Base-by-base conservation (phyloP, 2,888 invertebrate genomes). In the Psylliodes chrysocephalus region DNA sequence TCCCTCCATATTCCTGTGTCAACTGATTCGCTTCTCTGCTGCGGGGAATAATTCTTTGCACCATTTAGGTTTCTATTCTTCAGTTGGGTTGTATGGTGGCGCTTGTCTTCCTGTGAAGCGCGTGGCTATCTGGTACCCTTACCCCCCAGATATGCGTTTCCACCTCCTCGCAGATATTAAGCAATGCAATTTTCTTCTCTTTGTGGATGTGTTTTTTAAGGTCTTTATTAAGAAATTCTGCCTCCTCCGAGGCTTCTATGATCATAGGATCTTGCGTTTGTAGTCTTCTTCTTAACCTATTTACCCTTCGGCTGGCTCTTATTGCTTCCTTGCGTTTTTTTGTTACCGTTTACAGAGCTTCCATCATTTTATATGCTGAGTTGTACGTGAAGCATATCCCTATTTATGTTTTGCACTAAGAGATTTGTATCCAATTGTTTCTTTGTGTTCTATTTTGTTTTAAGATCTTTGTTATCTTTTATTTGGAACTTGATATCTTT, bases 81-180 rank as follows among this genome's bases (percentile, higher is more conserved):
- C 17, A 46, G 19, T 55, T n/a, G 5, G 1, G 8, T n/a, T n/a
- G 1, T 10, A 14, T 5, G 14, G 44, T 0, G 55, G 33, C 7
- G 14, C 25, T 7, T 42, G 7, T 8, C 18, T 10, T 54, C 17
- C 6, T 0, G 59, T 5, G 6, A 18, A 10, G 14, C 22, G 46
- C 8, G 28, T 25, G 7, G 25, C 64, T 42, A 57, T 60, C 25
- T 22, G 40, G 12, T 57, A 60, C 1, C 14, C 64, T 15, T 52
- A 14, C 3, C 62, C n/a, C 61, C 60, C 56, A 64, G 10, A 53
- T 25, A 52, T 60, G 52, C 1, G 51, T 35, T n/a, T 60, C 40
- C 10, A 56, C 42, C 5, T 57, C 19, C 3, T 25, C 19, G 8
- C 56, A 60, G 7, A 64, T 22, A 6, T 44, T 18, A 2, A 38